Evolutionary conservation across 2,797 vertebrate genomes (phyloP), one percentile per base, ranked within the genome.

Genomic region (Pseudochirops corinnae): DNA sequence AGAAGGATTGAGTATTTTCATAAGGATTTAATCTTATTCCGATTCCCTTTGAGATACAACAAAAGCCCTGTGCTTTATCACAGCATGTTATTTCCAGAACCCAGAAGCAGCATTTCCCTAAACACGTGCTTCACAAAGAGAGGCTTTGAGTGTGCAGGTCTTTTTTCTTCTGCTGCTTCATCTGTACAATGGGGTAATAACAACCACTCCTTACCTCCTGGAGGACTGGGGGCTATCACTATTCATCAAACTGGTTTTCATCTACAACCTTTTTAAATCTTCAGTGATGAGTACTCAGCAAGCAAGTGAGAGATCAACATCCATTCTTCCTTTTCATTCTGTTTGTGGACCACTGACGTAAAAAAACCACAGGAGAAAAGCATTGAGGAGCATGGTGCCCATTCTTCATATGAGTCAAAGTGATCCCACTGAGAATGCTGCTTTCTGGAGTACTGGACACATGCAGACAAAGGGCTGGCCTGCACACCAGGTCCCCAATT

Each of bases 1-100:
- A 90, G 91, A 29, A 53, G n/a, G 26, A 67, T 55, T 26, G 14
- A 29, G 10, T 55, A 91, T 93, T 91, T 93, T 82, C 74, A 57
- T 56, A 55, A 92, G 93, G 94, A 92, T 92, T n/a, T 82, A 62
- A 56, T 91, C 82, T 91, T 53, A 56, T 33, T 56, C 92, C 55
- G 93, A 92, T 74, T 92, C 28, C 39, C 24, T 1, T 67, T 0
- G 1, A 92, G 56, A 93, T 82, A 56, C 14, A 82, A 60, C 57
- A 58, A 92, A 95, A 74, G 58, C 56, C 13, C 92, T 26, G 16
- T 91, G 92, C 92, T 87, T 94, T 39, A 21, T 52, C 55, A 9
- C 5, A 55, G 67, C 11, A 90, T 11, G 28, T 93, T 12, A 52
- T 93, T 94, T 90, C 56, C 90, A 60, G 55, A 33, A 52, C 33